Evolutionary conservation across 2,888 invertebrate genomes (phyloP), one percentile per base, ranked within the genome.

Genomic region (Digitonthophagus gazella): DNA sequence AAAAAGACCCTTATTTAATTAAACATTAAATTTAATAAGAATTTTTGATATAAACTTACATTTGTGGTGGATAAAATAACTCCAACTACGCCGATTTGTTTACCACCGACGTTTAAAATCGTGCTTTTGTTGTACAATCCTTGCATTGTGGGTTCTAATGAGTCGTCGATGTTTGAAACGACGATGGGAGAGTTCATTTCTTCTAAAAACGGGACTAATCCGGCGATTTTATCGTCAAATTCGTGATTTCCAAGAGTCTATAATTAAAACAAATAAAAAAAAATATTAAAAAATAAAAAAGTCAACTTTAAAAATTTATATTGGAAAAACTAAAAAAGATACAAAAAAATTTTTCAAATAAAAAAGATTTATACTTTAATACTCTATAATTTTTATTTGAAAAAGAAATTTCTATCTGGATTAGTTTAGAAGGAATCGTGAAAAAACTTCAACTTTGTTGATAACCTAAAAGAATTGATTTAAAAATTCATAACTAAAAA

Each of bases 191-290:
- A 86, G 0, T 88, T 83, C 5, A 92, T 78, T 0, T 81, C 81
- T 74, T 88, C 80, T 56, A 95, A 78, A 79, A 92, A 94, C 0
- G 92, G 92, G 0, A 90, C 85, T 0, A 93, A 81, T 0, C 92
- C 93, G 5, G 83, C 87, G 1, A 94, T 83, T 1, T 88, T 89
- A 75, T 91, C 87, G 78, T 95, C 95, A 76, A 96, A 95, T 80
- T 95, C 95, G 76, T 96, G 95, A 80, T 95, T 95, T 0, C 95
- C 95, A 5, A 95, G 79, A 0, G 92, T 91, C 93, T 95, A 78
- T 14, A n/a, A n/a, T n/a, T n/a, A n/a, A n/a, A n/a, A n/a, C n/a
- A n/a, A n/a, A n/a, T 73, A 56, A 15, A n/a, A 4, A 15, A 56
- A 22, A 3, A 44, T 79, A 69, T 69, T 67, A 63, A 58, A 20